phyloP scores from a whole-genome alignment of 2,888 invertebrate genomes.

The Drosophila emarginata region DNA sequence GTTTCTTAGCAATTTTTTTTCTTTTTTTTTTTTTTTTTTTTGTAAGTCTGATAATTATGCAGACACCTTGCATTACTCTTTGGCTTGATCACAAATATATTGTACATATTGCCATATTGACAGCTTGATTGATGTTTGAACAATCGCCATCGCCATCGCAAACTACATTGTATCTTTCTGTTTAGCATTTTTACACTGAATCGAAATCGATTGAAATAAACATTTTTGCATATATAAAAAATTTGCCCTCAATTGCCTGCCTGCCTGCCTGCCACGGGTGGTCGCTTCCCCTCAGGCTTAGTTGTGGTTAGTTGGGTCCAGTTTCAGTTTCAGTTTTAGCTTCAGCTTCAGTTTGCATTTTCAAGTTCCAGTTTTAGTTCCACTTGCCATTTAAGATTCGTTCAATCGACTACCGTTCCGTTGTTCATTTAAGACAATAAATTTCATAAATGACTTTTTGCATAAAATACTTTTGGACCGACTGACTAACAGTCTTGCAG shows the following conservation, averaged over 20 bases:
- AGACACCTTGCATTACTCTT: constrained; percentile 60
- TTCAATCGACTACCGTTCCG: constrained; percentile 35
- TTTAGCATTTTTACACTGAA: constrained; percentile 55
- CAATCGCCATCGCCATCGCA: background rate
- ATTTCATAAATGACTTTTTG: constrained; percentile 67
- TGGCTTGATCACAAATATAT: constrained; percentile 8
- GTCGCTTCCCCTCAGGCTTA: background rate
- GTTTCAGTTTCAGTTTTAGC: constrained; percentile 11
- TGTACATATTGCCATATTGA: constrained; percentile 62
- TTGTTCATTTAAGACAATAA: constrained; percentile 68
- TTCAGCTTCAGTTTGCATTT: constrained; percentile 31
- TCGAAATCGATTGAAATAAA: constrained; percentile 48
- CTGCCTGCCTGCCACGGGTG: constrained; percentile 7
- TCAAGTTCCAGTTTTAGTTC: constrained; percentile 8
- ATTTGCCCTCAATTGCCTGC: background rate
- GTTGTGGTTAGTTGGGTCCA: background rate
- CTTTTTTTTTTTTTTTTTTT: too few relatives aligned
- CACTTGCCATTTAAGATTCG: constrained; percentile 9
- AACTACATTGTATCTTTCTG: constrained; percentile 14
- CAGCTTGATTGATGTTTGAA: constrained; percentile 67
- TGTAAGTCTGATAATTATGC: constrained; percentile 66
- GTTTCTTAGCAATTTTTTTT: constrained; percentile 19
- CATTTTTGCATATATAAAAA: constrained; percentile 54
- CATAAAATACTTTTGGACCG: constrained; percentile 56
- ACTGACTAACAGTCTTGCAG: constrained; percentile 1